A percentile compares a stretch with the other conserved stretches of the same genome.
phyloP scores from a whole-genome alignment of 2,888 invertebrate genomes.

The Eumacrocentrus americanus region DNA sequence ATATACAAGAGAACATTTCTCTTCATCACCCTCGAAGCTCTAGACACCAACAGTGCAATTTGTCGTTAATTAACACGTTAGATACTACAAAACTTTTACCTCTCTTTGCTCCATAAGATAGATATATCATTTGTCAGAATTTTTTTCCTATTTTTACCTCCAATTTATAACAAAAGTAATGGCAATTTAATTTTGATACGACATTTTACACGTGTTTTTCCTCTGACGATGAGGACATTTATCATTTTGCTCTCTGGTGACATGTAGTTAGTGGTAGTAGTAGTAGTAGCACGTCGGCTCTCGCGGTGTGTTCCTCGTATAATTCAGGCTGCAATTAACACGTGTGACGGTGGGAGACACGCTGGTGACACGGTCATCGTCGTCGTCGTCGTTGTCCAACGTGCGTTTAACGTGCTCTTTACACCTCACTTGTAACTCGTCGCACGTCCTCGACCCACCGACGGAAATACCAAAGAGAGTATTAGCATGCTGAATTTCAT shows the following conservation, averaged over 20 bases:
- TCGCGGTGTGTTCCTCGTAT: no score
- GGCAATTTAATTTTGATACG: no score
- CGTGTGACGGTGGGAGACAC: conserved; percentile 22
- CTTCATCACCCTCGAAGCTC: neutral
- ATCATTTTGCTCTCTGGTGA: no score
- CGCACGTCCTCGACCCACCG: conserved; percentile 33
- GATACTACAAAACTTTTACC: neutral
- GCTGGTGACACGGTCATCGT: conserved; percentile 9
- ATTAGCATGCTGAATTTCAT: neutral
- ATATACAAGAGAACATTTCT: no score
- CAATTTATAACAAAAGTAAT: no score
- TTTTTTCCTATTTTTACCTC: no score
- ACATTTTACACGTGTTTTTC: no score
- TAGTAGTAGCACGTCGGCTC: no score
- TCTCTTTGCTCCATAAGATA: no score
- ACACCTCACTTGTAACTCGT: conserved; percentile 9
- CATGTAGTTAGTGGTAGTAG: no score
- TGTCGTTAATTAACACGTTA: conserved; percentile 18
- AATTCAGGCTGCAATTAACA: neutral
- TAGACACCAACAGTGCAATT: conserved; percentile 11
- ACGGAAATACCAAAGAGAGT: conserved; percentile 20
- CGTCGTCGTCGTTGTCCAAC: conserved; percentile 10
- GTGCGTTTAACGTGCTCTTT: conserved; percentile 27
- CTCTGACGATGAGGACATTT: no score
- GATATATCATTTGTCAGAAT: no score